These are phyloP conservation scores for Epiblema foenella DNA, from an alignment of 2,888 invertebrate genomes.

Conservation along the genomic window DNA sequence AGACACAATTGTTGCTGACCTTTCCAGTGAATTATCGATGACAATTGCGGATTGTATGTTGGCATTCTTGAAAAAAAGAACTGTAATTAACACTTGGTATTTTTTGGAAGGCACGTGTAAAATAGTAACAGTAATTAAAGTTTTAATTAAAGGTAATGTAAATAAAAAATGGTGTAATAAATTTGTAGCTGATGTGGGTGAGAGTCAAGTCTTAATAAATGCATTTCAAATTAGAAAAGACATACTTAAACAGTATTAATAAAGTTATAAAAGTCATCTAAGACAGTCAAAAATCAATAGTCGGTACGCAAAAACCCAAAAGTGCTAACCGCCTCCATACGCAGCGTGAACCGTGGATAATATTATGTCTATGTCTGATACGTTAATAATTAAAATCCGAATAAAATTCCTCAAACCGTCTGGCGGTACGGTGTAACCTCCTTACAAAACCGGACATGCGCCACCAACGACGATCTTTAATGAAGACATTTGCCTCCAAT, in stretches of 20 bases:
- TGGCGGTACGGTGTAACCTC: conserved; percentile 42
- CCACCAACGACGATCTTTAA: conserved; percentile 74
- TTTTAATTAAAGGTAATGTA: neutral
- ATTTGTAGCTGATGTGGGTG: too few relatives aligned
- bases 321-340: neutral
- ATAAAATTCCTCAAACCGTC: conserved; percentile 38
- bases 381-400: conserved; percentile 43
- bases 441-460: conserved; percentile 45
- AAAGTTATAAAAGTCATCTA: neutral
- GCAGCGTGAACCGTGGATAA: conserved; percentile 27
- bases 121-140: conserved; percentile 14
- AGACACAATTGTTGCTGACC: conserved; percentile 36
- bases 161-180: too few relatives aligned
- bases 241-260: neutral
- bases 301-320: neutral
- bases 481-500: conserved; percentile 74
- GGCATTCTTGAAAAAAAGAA: conserved; percentile 22
- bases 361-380: conserved; percentile 27
- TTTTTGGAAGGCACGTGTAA: conserved; percentile 1
- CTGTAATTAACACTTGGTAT: conserved; percentile 23
- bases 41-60: conserved; percentile 19
- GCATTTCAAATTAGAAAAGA: neutral
- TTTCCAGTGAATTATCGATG: conserved; percentile 37
- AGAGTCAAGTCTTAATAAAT: neutral
- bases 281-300: neutral